Evolutionary conservation across 2,113 vertebrate species (phyloP), one percentile per base, ranked within the genome.

Genomic region (Bombycilla garrulus): DNA sequence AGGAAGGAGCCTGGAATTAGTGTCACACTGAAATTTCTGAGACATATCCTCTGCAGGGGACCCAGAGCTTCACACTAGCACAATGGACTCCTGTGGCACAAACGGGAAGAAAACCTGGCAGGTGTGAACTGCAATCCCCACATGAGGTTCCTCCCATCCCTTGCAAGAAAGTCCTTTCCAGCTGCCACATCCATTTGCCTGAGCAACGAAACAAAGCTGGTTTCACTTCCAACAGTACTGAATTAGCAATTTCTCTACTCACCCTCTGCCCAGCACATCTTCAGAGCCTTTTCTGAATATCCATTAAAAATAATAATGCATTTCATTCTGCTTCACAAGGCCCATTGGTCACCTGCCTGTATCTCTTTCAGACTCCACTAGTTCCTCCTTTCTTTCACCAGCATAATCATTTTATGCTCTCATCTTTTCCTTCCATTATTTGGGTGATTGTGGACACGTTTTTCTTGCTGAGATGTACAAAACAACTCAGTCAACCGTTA

Each of bases 231-330:
- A 85, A 28, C 80, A 77, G 45, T 18, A 79, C 3, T 81, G 71
- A 97, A 96, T 92, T 79, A 95, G 83, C 64, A 57, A 25, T 93
- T 96, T 81, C 86, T 93, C 67, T 64, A 48, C 82, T 91, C 4
- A 3, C 53, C 71, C 89, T 93, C 74, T 85, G 86, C 85, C 78
- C 64, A 64, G 69, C 2, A 0, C 61, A 50, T 80, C 85, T 90
- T 91, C 91, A 85, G 86, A 96, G 70, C 48, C 84, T 64, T 67
- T 91, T 93, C 57, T 89, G 78, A 95, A 94, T 97, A 97, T 92
- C 95, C 81, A 97, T 97, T 97, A 96, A 95, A 97, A 94, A 92
- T 96, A 95, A 97, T 95, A 96, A 97, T 77, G 95, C 85, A 89
- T 81, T 97, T 86, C 5, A 61, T 96, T 96, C 96, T 96, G 96